Percentiles rank a stretch among this genome's conserved stretches.
These are phyloP conservation scores for Platycheirus albimanus DNA, from an alignment of 2,888 invertebrate genomes.

Conservation along the genomic window DNA sequence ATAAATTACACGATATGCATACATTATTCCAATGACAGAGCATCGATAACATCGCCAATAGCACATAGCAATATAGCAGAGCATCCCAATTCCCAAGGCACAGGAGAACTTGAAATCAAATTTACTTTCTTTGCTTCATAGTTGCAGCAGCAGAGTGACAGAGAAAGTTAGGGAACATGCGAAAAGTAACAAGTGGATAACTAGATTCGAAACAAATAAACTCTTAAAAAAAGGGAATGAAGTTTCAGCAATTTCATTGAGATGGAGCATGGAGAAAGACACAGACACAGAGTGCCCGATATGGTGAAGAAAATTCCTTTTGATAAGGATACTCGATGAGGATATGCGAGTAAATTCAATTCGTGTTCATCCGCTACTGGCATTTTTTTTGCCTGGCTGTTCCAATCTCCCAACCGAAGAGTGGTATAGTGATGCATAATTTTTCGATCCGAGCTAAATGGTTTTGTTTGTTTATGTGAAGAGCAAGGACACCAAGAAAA, in stretches of 20 bases:
- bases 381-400: too few species aligned
- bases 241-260: conserved; percentile 56
- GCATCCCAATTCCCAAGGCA: background rate
- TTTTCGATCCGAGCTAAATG: too few species aligned
- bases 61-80: background rate
- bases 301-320: conserved; percentile 10
- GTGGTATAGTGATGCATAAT: too few species aligned
- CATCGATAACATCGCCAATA: conserved; percentile 42
- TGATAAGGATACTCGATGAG: conserved; percentile 39
- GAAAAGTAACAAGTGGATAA: conserved; percentile 60
- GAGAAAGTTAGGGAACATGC: background rate
- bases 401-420: too few species aligned
- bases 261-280: too few species aligned
- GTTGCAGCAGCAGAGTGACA: background rate
- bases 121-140: conserved; percentile 44
- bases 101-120: conserved; percentile 62
- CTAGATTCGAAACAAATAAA: conserved; percentile 52
- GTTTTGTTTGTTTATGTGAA: conserved; percentile 21
- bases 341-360: conserved; percentile 57
- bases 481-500: background rate
- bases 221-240: conserved; percentile 48
- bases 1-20: conserved; percentile 69
- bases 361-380: conserved; percentile 52
- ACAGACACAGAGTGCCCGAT: background rate
- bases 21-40: conserved; percentile 51